Conservation (phyloP, 2,797 vertebrate species). For the Caiman crocodilus region DNA sequence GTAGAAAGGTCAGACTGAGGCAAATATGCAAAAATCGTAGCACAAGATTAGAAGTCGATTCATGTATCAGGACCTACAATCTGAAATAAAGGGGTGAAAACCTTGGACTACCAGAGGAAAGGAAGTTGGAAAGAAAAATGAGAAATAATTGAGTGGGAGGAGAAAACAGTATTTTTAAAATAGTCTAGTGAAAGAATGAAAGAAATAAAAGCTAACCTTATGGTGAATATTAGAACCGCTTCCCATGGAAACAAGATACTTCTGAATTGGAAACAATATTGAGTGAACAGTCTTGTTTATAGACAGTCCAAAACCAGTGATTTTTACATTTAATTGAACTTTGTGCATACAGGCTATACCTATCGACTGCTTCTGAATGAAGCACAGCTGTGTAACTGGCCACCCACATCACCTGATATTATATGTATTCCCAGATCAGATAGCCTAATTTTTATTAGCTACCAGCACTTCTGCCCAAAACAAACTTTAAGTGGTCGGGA, state of each 20-base stretch:
- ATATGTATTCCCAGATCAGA: neutral
- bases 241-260: neutral
- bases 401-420: neutral
- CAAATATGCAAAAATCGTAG: neutral
- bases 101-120: neutral
- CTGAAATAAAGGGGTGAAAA: neutral
- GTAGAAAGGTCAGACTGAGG: neutral
- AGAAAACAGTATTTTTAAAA: neutral
- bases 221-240: neutral
- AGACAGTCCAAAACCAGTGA: neutral
- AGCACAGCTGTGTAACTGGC: neutral
- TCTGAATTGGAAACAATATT: neutral
- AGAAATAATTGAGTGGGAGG: neutral
- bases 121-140: neutral
- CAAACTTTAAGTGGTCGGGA: neutral
- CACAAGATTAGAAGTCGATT: neutral
- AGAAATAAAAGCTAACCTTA: neutral
- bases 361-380: neutral
- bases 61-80: neutral
- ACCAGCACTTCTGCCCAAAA: neutral
- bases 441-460: neutral
- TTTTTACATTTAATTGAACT: neutral
- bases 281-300: neutral
- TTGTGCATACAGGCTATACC: neutral
- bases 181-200: neutral